Base-by-base conservation (phyloP, 2,888 invertebrate species). In the Altica lythri region DNA sequence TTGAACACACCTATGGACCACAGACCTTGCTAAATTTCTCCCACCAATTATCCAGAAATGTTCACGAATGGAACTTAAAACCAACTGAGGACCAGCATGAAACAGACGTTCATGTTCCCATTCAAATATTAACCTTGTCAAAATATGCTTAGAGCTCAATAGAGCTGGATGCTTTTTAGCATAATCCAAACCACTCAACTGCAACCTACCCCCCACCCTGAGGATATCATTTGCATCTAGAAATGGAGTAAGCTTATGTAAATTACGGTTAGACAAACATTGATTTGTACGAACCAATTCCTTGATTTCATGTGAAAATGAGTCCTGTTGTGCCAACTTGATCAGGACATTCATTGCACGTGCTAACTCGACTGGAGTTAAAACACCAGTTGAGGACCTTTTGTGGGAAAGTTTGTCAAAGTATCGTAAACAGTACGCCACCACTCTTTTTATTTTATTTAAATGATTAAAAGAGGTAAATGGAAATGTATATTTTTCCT, bases 31-130 rank as follows among this genome's bases (percentile, higher is more conserved):
- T 12, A 48, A 38, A 16, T 13, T 38, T 40, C 51, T 17, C 18
- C 35, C 55, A 3, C 17, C n/a, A 2, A 44, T 22, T 22, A 14
- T 6, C 55, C 55, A 55, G 53, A 47, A 45, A 8, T 25, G 19
- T 53, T 42, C 19, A 8, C 54, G 4, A n/a, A 53, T 10, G 14
- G 50, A 27, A 14, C 53, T 13, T 9, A 43, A 12, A 5, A 30
- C 5, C 10, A 16, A 5, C 30, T 53, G 42, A 16, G 51, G 42
- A 4, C 54, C 54, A 1, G 51, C 52, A n/a, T n/a, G n/a, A n/a
- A n/a, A n/a, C n/a, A n/a, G n/a, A n/a, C n/a, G n/a, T n/a, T n/a
- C n/a, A n/a, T n/a, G n/a, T n/a, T n/a, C n/a, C n/a, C n/a, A n/a
- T n/a, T n/a, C n/a, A n/a, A n/a, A n/a, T n/a, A n/a, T n/a, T n/a